phyloP scores from a whole-genome alignment of 2,797 vertebrate species.

The Tenualosa thibaudeaui region DNA sequence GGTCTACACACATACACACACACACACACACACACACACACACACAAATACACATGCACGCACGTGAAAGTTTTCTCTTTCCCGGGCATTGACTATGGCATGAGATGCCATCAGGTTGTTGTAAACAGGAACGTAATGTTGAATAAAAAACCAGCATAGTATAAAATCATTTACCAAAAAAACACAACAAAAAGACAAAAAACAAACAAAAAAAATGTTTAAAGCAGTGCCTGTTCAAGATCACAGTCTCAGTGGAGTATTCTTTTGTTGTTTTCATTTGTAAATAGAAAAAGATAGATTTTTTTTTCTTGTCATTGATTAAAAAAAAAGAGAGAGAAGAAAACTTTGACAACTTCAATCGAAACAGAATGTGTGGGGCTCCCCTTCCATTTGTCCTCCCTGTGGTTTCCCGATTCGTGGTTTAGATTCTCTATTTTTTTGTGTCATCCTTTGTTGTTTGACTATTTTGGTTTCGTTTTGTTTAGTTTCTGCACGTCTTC shows the following conservation, averaged over 20 bases:
- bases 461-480: slow-evolving; percentile 53
- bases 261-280: slow-evolving; percentile 73
- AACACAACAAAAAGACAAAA: slow-evolving; percentile 73
- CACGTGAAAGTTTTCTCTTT: slow-evolving; percentile 81
- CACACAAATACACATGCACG: background rate
- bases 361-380: slow-evolving; percentile 87
- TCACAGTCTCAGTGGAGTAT: slow-evolving; percentile 87
- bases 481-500: slow-evolving; percentile 8
- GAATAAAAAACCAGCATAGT: slow-evolving; percentile 79
- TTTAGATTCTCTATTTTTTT: slow-evolving; percentile 44
- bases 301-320: slow-evolving; percentile 74
- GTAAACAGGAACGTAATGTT: slow-evolving; percentile 81
- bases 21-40: background rate
- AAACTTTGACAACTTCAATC: slow-evolving; percentile 59
- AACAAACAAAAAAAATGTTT: slow-evolving; percentile 66
- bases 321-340: slow-evolving; percentile 29
- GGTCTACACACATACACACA: slow-evolving; percentile 56
- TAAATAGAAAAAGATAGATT: slow-evolving; percentile 90
- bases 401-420: background rate
- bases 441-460: slow-evolving; percentile 55
- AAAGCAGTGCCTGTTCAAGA: slow-evolving; percentile 98
- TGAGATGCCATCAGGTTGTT: slow-evolving; percentile 94
- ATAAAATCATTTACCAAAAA: slow-evolving; percentile 74
- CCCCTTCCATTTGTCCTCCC: slow-evolving; percentile 74
- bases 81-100: slow-evolving; percentile 86